Conservation (phyloP, 35 echinoderm and acorn worm species). For the Heliocidaris tuberculata region DNA sequence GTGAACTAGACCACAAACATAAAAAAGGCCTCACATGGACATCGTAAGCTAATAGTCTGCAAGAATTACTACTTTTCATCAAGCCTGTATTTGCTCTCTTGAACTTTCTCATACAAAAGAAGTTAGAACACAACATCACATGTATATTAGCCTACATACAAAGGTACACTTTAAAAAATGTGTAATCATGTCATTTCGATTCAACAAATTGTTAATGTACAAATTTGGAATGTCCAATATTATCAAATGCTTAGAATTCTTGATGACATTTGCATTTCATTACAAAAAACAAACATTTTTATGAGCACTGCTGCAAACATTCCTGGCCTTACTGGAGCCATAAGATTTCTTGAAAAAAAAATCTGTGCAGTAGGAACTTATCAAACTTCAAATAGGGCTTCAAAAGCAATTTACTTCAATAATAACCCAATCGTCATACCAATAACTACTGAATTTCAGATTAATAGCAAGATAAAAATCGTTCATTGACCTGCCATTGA, state of each 20-base stretch:
- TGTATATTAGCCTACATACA: too few relatives aligned
- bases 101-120: too few relatives aligned
- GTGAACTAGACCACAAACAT: not conserved
- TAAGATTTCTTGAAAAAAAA: not conserved
- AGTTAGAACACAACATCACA: too few relatives aligned
- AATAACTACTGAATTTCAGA: slow-evolving; percentile 22
- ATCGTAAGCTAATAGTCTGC: too few relatives aligned
- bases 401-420: slow-evolving; percentile 12
- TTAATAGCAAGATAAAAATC: slow-evolving; percentile 23
- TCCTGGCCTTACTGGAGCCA: not conserved
- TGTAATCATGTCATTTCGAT: not conserved
- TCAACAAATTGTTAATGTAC: not conserved
- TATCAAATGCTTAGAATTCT: not conserved
- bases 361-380: not conserved
- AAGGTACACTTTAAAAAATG: too few relatives aligned
- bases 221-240: not conserved
- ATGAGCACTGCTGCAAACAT: not conserved
- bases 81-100: too few relatives aligned
- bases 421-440: not conserved
- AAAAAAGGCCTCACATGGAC: too few relatives aligned
- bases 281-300: not conserved
- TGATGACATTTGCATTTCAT: not conserved
- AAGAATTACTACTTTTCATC: too few relatives aligned
- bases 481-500: slow-evolving; percentile 23
- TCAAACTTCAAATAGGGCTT: not conserved